Evolutionary conservation across 2,797 vertebrate species (phyloP).

Genomic region (Channa striata): DNA sequence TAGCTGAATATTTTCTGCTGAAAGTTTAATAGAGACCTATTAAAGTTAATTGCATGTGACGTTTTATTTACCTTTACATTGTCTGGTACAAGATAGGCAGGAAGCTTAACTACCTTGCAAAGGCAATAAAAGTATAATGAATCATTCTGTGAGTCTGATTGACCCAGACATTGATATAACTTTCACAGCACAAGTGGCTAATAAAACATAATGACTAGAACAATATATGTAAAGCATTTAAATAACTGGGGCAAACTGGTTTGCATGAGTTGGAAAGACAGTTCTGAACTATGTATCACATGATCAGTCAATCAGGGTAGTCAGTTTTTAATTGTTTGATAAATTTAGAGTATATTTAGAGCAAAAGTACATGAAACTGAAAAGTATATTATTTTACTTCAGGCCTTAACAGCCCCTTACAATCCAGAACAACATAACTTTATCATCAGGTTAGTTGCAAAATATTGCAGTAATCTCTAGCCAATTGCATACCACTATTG

Average conservation of each 20-base stretch:
- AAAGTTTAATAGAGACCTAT: slow-evolving; percentile 12
- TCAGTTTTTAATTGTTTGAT: no score
- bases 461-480: slow-evolving; percentile 25
- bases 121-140: slow-evolving; percentile 49
- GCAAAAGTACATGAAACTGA: slow-evolving; percentile 18
- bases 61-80: slow-evolving; percentile 63
- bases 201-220: slow-evolving; percentile 72
- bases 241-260: slow-evolving; percentile 68
- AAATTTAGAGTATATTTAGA: no score
- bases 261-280: slow-evolving; percentile 59
- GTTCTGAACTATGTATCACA: slow-evolving; percentile 49
- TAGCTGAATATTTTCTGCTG: slow-evolving; percentile 6
- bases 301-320: slow-evolving; percentile 10
- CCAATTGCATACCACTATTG: slow-evolving; percentile 11
- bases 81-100: slow-evolving; percentile 43
- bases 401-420: slow-evolving; percentile 15
- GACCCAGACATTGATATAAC: slow-evolving; percentile 73
- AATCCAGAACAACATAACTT: slow-evolving; percentile 31
- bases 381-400: slow-evolving; percentile 16
- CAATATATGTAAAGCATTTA: slow-evolving; percentile 74
- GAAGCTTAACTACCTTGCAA: slow-evolving; percentile 59
- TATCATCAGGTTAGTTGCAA: slow-evolving; percentile 6
- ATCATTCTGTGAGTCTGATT: slow-evolving; percentile 65
- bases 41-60: slow-evolving; percentile 50
- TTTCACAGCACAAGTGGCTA: slow-evolving; percentile 72